A percentile compares a stretch with the other conserved stretches of the same genome.
Evolutionary conservation across 2,888 invertebrate species (phyloP).

Genomic region (Nephrotoma appendiculata): DNA sequence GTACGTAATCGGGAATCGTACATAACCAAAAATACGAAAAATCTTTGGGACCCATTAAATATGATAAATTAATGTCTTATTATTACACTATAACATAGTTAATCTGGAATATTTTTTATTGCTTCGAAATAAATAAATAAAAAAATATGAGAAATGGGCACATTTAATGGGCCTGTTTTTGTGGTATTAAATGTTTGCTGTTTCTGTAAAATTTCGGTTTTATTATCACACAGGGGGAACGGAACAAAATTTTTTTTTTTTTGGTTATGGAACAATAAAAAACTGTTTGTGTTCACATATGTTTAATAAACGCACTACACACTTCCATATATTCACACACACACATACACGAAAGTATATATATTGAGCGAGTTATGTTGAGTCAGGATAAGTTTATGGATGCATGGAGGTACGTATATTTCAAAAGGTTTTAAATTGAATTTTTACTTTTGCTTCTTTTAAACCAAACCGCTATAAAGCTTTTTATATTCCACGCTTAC

Average conservation of each 20-base stretch:
- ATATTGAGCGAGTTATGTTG: neutral
- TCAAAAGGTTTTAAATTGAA: neutral
- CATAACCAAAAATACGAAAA: neutral
- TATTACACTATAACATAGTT: neutral
- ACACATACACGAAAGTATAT: neutral
- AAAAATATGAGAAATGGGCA: neutral
- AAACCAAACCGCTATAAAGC: neutral
- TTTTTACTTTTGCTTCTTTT: neutral
- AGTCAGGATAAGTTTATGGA: neutral
- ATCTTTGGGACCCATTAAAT: neutral
- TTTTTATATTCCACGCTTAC: neutral
- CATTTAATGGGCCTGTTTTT: neutral
- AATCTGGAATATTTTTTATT: neutral
- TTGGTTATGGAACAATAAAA: neutral
- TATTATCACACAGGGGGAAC: neutral
- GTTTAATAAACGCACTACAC: too few relatives aligned
- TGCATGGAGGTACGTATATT: neutral
- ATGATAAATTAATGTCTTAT: neutral
- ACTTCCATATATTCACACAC: neutral
- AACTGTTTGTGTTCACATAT: neutral
- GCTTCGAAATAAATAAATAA: neutral
- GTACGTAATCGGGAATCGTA: neutral
- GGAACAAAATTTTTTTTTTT: neutral
- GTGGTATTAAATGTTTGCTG: neutral
- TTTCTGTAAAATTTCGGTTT: neutral